Evolutionary conservation across 1,140 invertebrate species (phyloP), one percentile per base, ranked within the genome.

Genomic region (Pomacea maculata): DNA sequence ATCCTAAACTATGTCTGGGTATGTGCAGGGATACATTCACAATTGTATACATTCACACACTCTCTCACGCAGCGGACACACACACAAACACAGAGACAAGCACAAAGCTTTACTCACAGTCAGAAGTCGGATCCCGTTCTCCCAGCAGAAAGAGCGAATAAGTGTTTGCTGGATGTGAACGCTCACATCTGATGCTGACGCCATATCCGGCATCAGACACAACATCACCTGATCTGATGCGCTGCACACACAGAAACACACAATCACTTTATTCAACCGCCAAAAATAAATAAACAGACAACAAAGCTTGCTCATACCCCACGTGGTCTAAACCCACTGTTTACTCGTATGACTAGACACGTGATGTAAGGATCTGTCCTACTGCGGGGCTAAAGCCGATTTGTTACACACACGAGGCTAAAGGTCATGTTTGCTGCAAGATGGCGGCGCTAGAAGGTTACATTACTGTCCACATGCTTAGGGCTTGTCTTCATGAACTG

Each of bases 61-160:
- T 45, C 34, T 45, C 34, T 45, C 34, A 6, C 6, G 34, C 34
- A 45, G 68, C 10, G 34, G 1, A 61, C 15, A 17, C 57, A 61
- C 57, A 61, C 57, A 61, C 57, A 61, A 4, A 17, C 57, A 45
- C 21, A 6, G 45, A 45, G 17, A 34, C 29, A 72, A 17, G n/a
- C 34, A 74, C 9, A 55, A 9, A 5, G 19, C 0, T 17, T 52
- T 72, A 78, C 79, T 83, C 78, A 90, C 89, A 85, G 89, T 90
- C 0, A 90, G 73, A 14, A 88, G 64, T 63, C 82, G 81, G 71
- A 90, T 89, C 29, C 88, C 89, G 75, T 90, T 88, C 80, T 90
- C 89, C 85, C 86, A 84, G 80, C 89, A 90, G 82, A 89, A 90
- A 29, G 89, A 89, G 57, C 87, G 85, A 52, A 90, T 88, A 1